Conservation (phyloP, 2,113 vertebrate genomes). For the Nesogale talazaci region DNA sequence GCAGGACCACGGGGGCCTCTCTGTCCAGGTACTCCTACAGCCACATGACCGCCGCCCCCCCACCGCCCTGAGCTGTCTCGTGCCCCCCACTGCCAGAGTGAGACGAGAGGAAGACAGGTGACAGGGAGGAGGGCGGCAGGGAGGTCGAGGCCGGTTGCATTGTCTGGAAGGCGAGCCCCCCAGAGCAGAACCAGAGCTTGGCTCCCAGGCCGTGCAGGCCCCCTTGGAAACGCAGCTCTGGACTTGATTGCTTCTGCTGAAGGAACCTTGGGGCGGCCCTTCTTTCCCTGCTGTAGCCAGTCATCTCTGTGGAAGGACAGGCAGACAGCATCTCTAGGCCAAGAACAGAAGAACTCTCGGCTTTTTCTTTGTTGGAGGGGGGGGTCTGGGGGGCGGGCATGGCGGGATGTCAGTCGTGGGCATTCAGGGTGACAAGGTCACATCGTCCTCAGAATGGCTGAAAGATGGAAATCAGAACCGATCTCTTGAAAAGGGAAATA, state of each 20-base stretch:
- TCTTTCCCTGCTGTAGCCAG: neutral
- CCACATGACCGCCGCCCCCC: conserved; percentile 82
- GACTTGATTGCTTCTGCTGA: neutral
- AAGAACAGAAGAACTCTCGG: neutral
- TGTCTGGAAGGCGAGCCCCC: neutral
- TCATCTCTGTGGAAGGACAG: fast-evolving
- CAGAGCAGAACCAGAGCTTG: fast-evolving
- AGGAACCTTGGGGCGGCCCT: neutral
- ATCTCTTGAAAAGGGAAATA: conserved; percentile 4
- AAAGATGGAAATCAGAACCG: neutral
- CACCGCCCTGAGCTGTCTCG: conserved; percentile 82
- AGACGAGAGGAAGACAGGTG: neutral
- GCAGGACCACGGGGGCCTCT: conserved; percentile 85
- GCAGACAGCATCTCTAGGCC: neutral
- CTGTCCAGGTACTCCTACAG: conserved; percentile 89
- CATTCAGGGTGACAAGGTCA: neutral
- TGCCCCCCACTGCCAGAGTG: fast-evolving
- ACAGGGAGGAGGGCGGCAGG: no score
- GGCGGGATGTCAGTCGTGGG: neutral
- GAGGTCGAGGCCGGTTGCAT: neutral
- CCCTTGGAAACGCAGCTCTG: neutral
- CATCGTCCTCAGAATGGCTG: neutral
- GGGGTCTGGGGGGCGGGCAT: no score
- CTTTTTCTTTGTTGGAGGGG: no score
- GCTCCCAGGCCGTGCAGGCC: neutral